Conservation (phyloP, 2,113 vertebrate species). For the Pterocles gutturalis region DNA sequence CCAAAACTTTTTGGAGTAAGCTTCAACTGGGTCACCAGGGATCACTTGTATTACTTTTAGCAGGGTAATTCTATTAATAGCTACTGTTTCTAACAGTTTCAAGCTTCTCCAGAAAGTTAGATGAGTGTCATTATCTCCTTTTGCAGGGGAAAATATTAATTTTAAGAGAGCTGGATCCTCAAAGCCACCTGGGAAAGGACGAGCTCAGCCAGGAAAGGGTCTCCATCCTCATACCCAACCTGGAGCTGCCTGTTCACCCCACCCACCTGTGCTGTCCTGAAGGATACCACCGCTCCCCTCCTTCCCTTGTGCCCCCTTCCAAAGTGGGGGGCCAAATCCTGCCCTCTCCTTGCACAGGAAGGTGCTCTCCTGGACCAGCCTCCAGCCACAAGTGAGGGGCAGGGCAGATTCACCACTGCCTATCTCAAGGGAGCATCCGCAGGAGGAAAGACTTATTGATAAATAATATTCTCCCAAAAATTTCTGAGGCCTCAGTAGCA, state of each 20-base stretch:
- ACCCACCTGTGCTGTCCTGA: neutral
- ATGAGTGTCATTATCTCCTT: neutral
- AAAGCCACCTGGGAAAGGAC: neutral
- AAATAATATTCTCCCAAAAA: neutral
- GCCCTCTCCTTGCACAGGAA: neutral
- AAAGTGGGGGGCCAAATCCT: neutral
- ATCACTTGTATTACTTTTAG: neutral
- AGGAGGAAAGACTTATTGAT: neutral
- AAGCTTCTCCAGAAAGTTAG: neutral
- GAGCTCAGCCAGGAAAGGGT: neutral
- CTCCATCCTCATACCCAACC: neutral
- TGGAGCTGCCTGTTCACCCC: neutral
- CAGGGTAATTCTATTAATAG: neutral
- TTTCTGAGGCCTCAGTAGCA: neutral
- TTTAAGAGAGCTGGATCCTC: neutral
- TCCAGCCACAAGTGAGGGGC: accelerated
- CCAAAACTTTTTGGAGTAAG: neutral
- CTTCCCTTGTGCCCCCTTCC: neutral
- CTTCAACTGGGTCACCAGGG: neutral
- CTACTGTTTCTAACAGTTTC: neutral
- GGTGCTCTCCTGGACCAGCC: neutral
- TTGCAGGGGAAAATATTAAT: neutral
- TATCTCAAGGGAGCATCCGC: neutral
- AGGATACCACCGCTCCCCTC: neutral
- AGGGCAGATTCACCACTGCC: neutral